Conservation (phyloP, 2,113 vertebrate species). For the Prunella himalayana region DNA sequence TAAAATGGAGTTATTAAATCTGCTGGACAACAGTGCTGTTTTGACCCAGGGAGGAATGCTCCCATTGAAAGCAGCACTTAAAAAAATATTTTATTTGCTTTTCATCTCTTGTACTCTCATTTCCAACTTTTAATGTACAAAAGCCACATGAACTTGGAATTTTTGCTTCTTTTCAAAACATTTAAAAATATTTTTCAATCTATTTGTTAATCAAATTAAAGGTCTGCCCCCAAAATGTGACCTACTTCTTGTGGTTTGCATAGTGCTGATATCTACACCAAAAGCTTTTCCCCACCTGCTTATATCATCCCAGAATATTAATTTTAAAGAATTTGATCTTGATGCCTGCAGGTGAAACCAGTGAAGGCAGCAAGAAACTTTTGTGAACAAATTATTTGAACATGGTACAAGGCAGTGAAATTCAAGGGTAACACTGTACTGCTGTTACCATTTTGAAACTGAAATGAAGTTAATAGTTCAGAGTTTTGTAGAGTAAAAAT, state of each 20-base stretch:
- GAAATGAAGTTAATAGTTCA: not conserved
- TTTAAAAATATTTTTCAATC: not conserved
- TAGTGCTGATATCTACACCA: not conserved
- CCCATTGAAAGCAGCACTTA: not conserved
- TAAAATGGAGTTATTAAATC: not conserved
- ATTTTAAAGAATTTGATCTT: not conserved
- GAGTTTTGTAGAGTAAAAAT: not conserved
- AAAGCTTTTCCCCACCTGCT: not conserved
- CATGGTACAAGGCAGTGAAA: not conserved
- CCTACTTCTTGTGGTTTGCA: not conserved
- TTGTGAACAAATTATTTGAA: not conserved
- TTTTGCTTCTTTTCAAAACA: not conserved
- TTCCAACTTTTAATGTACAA: not conserved
- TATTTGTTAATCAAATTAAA: not conserved
- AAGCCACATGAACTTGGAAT: not conserved
- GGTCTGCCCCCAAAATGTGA: not conserved
- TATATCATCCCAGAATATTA: not conserved
- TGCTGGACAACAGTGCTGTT: not conserved
- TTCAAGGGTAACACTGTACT: not conserved
- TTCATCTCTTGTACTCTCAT: not conserved
- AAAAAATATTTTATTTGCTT: not conserved
- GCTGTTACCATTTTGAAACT: not conserved
- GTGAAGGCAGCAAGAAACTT: not conserved
- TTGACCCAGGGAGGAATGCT: not conserved
- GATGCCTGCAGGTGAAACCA: not conserved